Conservation (phyloP, 2,888 invertebrate species). For the Cremastobaeus sp. region DNA sequence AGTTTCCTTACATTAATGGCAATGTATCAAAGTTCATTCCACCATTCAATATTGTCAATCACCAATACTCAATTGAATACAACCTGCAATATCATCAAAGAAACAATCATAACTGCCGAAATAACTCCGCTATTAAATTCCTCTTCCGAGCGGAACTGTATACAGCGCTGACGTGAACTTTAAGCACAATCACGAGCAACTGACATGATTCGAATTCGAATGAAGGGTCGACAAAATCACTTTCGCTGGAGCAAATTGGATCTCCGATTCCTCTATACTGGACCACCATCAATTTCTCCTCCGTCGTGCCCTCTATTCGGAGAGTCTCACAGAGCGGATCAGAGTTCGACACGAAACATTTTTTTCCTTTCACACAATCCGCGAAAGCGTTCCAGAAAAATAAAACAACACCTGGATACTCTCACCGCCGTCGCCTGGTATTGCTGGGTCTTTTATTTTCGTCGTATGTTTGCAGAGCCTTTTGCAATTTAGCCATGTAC, state of each 20-base stretch:
- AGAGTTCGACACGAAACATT: constrained; percentile 23
- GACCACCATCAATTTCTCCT: constrained; percentile 31
- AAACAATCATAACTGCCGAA: constrained; percentile 11
- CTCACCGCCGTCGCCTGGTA: constrained; percentile 54
- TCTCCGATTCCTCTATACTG: neutral
- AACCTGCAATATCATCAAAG: constrained; percentile 5
- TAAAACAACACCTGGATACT: constrained; percentile 25
- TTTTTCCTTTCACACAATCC: constrained; percentile 38
- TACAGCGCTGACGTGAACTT: neutral
- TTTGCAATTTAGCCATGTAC: constrained; percentile 66
- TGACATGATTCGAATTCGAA: neutral
- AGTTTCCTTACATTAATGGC: no score
- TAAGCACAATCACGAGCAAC: constrained; percentile 15
- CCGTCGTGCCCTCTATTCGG: constrained; percentile 25
- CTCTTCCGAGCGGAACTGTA: constrained; percentile 5
- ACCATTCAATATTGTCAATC: neutral
- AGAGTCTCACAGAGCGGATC: constrained; percentile 20
- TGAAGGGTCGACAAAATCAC: constrained; percentile 18
- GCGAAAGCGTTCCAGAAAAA: constrained; percentile 43
- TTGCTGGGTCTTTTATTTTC: constrained; percentile 42
- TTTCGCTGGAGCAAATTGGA: constrained; percentile 26
- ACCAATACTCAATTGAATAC: neutral
- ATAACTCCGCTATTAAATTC: constrained; percentile 25
- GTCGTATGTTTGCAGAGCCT: constrained; percentile 67
- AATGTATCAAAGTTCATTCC: constrained; percentile 29